Conservation (phyloP, 2,797 vertebrate genomes). For the Ctenochaetus hawaiiensis region DNA sequence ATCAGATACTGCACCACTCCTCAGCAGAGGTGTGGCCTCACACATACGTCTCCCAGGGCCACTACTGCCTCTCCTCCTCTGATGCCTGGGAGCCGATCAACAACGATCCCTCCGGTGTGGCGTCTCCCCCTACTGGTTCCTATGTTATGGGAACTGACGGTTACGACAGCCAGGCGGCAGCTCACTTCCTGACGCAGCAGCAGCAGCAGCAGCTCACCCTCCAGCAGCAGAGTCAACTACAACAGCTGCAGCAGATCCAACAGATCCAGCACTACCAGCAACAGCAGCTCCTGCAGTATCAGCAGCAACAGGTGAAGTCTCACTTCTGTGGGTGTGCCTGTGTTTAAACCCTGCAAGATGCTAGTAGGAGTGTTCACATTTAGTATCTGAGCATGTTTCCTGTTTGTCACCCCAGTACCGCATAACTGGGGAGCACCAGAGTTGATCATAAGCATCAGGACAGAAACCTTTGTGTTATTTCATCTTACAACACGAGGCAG, state of each 20-base stretch:
- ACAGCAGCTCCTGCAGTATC: constrained; percentile 88
- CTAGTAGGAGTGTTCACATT: background rate
- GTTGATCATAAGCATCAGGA: background rate
- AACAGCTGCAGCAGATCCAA: constrained; percentile 90
- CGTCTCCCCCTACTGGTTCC: constrained; percentile 92
- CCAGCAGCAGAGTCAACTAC: constrained; percentile 89
- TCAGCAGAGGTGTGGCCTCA: constrained; percentile 98
- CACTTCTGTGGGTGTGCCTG: constrained; percentile 10
- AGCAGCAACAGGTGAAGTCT: constrained; percentile 83
- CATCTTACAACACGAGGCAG: background rate
- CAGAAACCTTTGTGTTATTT: background rate
- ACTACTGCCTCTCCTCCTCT: constrained; percentile 98
- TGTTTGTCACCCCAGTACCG: constrained; percentile 6
- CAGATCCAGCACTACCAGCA: constrained; percentile 90
- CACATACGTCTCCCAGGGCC: constrained; percentile 97
- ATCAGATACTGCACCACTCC: constrained; percentile 95
- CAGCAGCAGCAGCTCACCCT: constrained; percentile 85
- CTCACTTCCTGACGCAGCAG: constrained; percentile 90
- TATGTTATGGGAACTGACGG: constrained; percentile 89
- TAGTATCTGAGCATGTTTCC: constrained; percentile 8
- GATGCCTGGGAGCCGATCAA: constrained; percentile 96
- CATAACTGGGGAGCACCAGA: constrained; percentile 10
- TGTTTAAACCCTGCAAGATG: constrained; percentile 10
- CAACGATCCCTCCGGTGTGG: constrained; percentile 93
- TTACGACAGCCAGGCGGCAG: constrained; percentile 89